Conservation (phyloP, 1,140 invertebrate genomes). For the Phortica variegata region DNA sequence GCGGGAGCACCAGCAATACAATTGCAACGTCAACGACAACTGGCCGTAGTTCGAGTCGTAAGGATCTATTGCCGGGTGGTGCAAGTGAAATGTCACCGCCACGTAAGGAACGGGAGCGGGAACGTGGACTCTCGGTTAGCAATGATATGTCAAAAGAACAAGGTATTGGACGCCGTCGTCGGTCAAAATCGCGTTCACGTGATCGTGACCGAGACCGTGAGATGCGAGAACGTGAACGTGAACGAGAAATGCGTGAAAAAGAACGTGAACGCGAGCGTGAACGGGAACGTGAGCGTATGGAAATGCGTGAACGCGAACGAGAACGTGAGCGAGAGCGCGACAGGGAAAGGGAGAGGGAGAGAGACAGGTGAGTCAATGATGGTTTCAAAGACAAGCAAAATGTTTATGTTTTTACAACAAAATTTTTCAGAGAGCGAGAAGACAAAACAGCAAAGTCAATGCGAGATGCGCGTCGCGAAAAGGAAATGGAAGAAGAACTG, state of each 20-base stretch:
- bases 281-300: constrained; percentile 26
- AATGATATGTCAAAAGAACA: too few species aligned
- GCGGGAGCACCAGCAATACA: neutral
- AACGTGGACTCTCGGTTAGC: constrained; percentile 8
- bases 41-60: constrained; percentile 24
- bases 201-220: constrained; percentile 58
- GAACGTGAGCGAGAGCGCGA: constrained; percentile 59
- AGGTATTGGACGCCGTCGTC: constrained; percentile 39
- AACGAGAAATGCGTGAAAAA: constrained; percentile 49
- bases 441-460: constrained; percentile 60
- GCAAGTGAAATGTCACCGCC: constrained; percentile 31
- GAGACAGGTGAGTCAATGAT: constrained; percentile 15
- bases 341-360: constrained; percentile 40
- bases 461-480: constrained; percentile 69
- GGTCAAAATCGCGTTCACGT: constrained; percentile 57
- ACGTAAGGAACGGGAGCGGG: constrained; percentile 55
- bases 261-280: constrained; percentile 57
- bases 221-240: constrained; percentile 35
- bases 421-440: constrained; percentile 56
- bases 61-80: constrained; percentile 13
- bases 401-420: neutral
- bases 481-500: constrained; percentile 88
- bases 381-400: constrained; percentile 58
- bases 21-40: constrained; percentile 18
- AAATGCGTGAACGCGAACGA: constrained; percentile 61